Base-by-base conservation (phyloP, 1,140 invertebrate species). In the Linepithema humile region DNA sequence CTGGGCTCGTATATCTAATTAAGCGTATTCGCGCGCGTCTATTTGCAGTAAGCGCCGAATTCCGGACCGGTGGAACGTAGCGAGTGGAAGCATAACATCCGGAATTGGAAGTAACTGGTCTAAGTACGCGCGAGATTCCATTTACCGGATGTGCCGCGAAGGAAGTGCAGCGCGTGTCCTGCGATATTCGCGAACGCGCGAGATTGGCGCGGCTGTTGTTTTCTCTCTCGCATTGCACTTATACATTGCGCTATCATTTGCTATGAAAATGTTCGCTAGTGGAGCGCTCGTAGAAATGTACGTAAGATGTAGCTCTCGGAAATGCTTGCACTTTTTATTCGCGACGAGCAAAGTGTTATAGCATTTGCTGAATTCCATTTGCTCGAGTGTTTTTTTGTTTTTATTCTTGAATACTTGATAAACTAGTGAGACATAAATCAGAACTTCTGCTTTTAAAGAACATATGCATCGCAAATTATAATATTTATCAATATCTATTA, bases 101-200 rank as follows among this genome's bases (percentile, higher is more conserved):
- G 62, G 23, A 83, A 83, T 64, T 67, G 35, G 20, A 77, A 65
- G 7, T 77, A 83, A 83, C n/a, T 43, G 59, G 2, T 32, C n/a
- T 20, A 35, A 3, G 23, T 15, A 50, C 15, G 7, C 17, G 6
- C 48, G 48, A 12, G n/a, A 53, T 45, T 53, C 23, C 15, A 73
- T 35, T 73, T 73, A 45, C 5, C n/a, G n/a, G 12, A 48, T 20
- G 57, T 12, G n/a, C 32, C 12, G 7, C 35, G n/a, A 38, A 35
- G 32, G 35, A 35, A 12, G n/a, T 32, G 23, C 20, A 17, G 10
- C 50, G 50, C 50, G 20, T 7, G 69, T n/a, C 26, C 20, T 20
- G 35, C 23, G 26, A 45, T 60, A 57, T 73, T 57, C 23, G 38
- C 53, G 38, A 59, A 9, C 20, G 62, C 48, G 35, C 7, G n/a